These are phyloP conservation scores for Pluvialis apricaria DNA, from an alignment of 2,113 vertebrate genomes.

Conservation along the genomic window DNA sequence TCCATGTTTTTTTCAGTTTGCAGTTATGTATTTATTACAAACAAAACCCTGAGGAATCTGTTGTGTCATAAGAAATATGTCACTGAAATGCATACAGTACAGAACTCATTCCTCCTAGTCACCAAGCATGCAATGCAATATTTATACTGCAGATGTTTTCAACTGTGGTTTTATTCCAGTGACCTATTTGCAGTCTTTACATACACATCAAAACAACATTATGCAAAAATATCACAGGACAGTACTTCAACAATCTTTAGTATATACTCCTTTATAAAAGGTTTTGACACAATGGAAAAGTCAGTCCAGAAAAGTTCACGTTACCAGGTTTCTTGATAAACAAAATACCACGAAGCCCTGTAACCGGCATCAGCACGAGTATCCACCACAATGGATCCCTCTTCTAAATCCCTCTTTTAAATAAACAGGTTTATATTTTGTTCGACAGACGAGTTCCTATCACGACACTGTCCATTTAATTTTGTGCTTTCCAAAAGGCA, in stretches of 20 bases:
- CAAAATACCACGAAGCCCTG: conserved; percentile 49
- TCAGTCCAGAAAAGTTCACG: conserved; percentile 44
- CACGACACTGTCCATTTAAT: conserved; percentile 15
- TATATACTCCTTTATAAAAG: conserved; percentile 78
- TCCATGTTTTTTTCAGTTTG: neutral
- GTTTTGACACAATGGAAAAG: conserved; percentile 61
- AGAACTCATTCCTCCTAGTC: neutral
- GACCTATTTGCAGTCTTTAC: conserved; percentile 68
- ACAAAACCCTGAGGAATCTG: conserved; percentile 12
- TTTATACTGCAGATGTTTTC: neutral
- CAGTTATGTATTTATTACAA: neutral
- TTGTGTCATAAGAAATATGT: neutral
- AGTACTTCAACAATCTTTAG: conserved; percentile 36
- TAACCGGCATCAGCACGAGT: conserved; percentile 46
- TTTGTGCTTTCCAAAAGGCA: conserved; percentile 59
- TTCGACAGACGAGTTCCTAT: conserved; percentile 23
- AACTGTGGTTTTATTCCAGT: conserved; percentile 72
- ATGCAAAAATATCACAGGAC: conserved; percentile 62
- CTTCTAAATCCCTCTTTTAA: conserved; percentile 27
- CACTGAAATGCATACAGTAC: neutral
- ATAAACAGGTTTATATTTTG: conserved; percentile 54
- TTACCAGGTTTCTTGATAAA: conserved; percentile 47
- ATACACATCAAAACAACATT: conserved; percentile 64
- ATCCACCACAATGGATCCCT: conserved; percentile 22
- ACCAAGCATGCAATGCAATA: neutral